A percentile compares a stretch with the other conserved stretches of the same genome.
phyloP scores from a whole-genome alignment of 2,797 vertebrate genomes.

The Eremophila alpestris region DNA sequence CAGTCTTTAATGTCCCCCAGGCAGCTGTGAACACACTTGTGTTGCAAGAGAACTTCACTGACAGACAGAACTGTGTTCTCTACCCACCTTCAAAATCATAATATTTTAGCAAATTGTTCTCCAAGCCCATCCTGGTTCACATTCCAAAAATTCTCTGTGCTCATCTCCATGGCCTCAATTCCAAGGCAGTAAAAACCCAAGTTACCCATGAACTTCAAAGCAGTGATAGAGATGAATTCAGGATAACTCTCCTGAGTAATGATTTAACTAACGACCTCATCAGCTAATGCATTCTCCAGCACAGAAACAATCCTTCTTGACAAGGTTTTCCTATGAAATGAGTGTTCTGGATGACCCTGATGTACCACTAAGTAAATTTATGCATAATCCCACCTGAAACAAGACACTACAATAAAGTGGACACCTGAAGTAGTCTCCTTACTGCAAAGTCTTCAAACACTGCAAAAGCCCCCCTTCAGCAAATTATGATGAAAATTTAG shows the following conservation, averaged over 20 bases:
- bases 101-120: neutral
- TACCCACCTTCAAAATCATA: neutral
- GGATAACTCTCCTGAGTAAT: neutral
- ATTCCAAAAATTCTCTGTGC: neutral
- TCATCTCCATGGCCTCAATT: neutral
- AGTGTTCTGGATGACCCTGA: neutral
- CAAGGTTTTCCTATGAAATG: neutral
- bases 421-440: neutral
- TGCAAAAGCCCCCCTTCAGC: rapidly evolving
- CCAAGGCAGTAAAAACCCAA: neutral
- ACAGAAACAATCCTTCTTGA: neutral
- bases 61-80: neutral
- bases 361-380: neutral
- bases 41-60: neutral
- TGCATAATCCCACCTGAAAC: neutral
- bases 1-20: neutral
- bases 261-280: slow-evolving; percentile 4
- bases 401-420: neutral
- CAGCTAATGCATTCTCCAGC: neutral
- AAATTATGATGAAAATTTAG: neutral
- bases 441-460: neutral
- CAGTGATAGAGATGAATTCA: neutral
- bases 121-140: neutral
- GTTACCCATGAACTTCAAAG: slow-evolving; percentile 29
- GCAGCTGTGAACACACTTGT: neutral